Evolutionary conservation across 2,888 invertebrate species (phyloP).

Genomic region (Seladonia tumulorum): DNA sequence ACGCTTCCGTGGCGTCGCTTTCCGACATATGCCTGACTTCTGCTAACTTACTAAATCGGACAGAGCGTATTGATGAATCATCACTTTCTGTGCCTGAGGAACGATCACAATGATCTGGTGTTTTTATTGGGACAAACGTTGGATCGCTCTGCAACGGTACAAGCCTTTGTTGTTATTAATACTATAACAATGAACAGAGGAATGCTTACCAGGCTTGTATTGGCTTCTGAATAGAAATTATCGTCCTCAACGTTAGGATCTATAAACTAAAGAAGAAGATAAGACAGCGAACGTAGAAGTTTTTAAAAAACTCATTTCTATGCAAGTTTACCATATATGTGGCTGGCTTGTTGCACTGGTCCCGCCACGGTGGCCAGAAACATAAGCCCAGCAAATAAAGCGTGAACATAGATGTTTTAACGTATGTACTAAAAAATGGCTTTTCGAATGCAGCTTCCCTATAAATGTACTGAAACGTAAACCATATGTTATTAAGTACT

Average conservation of each 20-base stretch:
- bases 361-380: conserved; percentile 95
- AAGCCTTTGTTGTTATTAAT: conserved; percentile 46
- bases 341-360: conserved; percentile 90
- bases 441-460: conserved; percentile 94
- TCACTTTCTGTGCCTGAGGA: conserved; percentile 93
- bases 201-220: conserved; percentile 87
- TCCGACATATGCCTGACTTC: conserved; percentile 96
- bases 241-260: conserved; percentile 92
- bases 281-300: conserved; percentile 34
- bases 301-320: conserved; percentile 21
- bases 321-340: conserved; percentile 89
- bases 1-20: conserved; percentile 95
- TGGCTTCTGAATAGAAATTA: conserved; percentile 90
- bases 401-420: conserved; percentile 97
- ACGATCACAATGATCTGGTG: conserved; percentile 88
- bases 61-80: conserved; percentile 93
- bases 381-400: conserved; percentile 95
- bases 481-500: conserved; percentile 16
- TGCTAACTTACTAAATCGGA: conserved; percentile 95
- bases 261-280: conserved; percentile 86
- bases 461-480: conserved; percentile 90
- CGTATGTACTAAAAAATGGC: conserved; percentile 98
- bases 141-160: conserved; percentile 91
- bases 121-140: conserved; percentile 95
- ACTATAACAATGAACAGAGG: neutral